phyloP scores from a whole-genome alignment of 2,888 invertebrate species.

The Platerodrilus igneus region DNA sequence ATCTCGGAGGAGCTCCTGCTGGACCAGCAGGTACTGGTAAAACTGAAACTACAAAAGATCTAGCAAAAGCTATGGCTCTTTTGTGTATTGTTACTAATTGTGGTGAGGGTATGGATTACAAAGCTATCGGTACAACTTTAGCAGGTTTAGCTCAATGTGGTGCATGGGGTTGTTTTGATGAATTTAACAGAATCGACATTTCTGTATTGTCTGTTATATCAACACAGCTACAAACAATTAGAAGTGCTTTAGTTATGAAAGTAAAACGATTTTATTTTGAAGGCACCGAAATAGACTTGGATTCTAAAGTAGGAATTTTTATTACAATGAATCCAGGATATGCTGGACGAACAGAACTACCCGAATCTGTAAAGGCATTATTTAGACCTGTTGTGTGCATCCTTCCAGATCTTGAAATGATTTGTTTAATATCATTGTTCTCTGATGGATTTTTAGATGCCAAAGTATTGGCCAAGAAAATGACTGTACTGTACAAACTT shows the following conservation, averaged over 20 bases:
- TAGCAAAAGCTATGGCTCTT: conserved; percentile 83
- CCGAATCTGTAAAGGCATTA: conserved; percentile 86
- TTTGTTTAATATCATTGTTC: conserved; percentile 87
- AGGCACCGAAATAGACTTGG: conserved; percentile 70
- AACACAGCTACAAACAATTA: conserved; percentile 83
- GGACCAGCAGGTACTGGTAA: conserved; percentile 83
- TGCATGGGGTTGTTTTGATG: conserved; percentile 95
- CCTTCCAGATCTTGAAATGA: conserved; percentile 85
- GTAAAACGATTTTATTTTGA: conserved; percentile 64
- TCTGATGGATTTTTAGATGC: conserved; percentile 89
- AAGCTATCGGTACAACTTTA: conserved; percentile 73
- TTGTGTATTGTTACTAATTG: conserved; percentile 86
- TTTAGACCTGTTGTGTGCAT: conserved; percentile 92
- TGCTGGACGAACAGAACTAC: conserved; percentile 85
- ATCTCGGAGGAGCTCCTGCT: conserved; percentile 86
- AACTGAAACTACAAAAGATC: conserved; percentile 87
- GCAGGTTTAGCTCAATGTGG: conserved; percentile 80
- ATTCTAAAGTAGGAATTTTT: conserved; percentile 85
- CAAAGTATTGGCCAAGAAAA: conserved; percentile 88
- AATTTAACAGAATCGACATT: conserved; percentile 89
- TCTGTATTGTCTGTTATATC: conserved; percentile 92
- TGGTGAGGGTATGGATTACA: conserved; percentile 89
- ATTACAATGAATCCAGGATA: conserved; percentile 96
- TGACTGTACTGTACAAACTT: conserved; percentile 85
- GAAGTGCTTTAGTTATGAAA: conserved; percentile 74